Conservation (phyloP, 2,797 vertebrate species). For the Labeo calbasu region DNA sequence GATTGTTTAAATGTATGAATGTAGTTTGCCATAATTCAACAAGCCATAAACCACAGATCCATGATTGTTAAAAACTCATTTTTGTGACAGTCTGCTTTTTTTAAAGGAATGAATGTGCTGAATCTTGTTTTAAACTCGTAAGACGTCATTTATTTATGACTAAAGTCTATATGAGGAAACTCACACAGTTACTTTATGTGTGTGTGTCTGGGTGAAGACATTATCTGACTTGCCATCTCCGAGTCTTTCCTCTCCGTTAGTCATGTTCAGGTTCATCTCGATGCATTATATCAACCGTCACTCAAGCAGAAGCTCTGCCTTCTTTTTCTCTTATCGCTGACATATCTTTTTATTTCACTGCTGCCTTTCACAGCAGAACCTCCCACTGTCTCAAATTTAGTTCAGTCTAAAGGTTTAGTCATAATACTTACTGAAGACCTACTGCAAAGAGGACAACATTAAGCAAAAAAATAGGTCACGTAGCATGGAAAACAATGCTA, state of each 20-base stretch:
- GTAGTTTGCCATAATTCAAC: neutral
- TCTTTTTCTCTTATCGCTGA: constrained; percentile 39
- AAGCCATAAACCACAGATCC: neutral
- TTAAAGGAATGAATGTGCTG: neutral
- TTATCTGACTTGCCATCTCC: constrained; percentile 42
- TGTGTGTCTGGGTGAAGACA: constrained; percentile 28
- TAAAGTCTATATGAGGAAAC: neutral
- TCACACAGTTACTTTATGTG: neutral
- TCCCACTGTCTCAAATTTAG: constrained; percentile 13
- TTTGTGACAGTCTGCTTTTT: neutral
- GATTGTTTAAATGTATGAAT: constrained; percentile 9
- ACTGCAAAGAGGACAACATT: neutral
- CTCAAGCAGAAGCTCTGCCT: constrained; percentile 40
- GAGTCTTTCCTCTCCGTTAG: constrained; percentile 16
- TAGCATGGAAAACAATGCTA: neutral
- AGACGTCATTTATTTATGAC: neutral
- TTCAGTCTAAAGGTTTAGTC: constrained; percentile 17
- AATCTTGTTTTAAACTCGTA: constrained; percentile 3
- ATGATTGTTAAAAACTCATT: neutral
- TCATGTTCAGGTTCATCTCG: constrained; percentile 42
- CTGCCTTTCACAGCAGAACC: constrained; percentile 20
- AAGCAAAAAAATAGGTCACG: neutral
- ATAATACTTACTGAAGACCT: neutral
- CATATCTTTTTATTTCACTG: constrained; percentile 50
- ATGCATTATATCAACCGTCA: constrained; percentile 39